A percentile compares a stretch with the other conserved stretches of the same genome.
Conservation (phyloP, 2,888 invertebrate species). For the Pterostichus madidus region DNA sequence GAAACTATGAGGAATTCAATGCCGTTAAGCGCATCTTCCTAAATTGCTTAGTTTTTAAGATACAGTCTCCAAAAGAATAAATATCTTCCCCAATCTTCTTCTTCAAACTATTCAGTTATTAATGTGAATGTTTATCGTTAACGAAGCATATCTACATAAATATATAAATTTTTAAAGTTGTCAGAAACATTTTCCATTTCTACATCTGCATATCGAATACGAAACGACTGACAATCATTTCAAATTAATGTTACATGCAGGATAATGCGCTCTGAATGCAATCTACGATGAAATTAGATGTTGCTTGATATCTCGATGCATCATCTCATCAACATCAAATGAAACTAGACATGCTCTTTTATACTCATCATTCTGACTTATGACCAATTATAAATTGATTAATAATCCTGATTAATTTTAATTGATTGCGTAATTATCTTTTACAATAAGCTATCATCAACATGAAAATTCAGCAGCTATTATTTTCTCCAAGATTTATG, state of each 20-base stretch:
- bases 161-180: background rate
- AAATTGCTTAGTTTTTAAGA: too few relatives aligned
- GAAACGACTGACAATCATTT: constrained; percentile 10
- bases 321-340: constrained; percentile 31
- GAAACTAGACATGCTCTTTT: constrained; percentile 29
- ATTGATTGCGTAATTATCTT: constrained; percentile 41
- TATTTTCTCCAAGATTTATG: constrained; percentile 2
- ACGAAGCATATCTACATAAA: too few relatives aligned
- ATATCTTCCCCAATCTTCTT: too few relatives aligned
- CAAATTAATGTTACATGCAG: constrained; percentile 14
- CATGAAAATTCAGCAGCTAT: constrained; percentile 4
- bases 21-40: too few relatives aligned
- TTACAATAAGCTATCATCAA: constrained; percentile 18
- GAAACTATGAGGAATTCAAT: too few relatives aligned
- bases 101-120: too few relatives aligned
- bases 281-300: constrained; percentile 47
- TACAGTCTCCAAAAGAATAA: too few relatives aligned
- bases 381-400: constrained; percentile 48
- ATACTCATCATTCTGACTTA: constrained; percentile 25
- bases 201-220: constrained; percentile 10
- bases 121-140: too few relatives aligned
- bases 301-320: constrained; percentile 9
- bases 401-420: constrained; percentile 49
- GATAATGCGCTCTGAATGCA: constrained; percentile 38
- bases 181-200: constrained; percentile 3